A percentile compares a stretch with the other conserved stretches of the same genome.
These are phyloP conservation scores for Saccostrea glomerata DNA, from an alignment of 1,140 invertebrate species.

Conservation along the genomic window DNA sequence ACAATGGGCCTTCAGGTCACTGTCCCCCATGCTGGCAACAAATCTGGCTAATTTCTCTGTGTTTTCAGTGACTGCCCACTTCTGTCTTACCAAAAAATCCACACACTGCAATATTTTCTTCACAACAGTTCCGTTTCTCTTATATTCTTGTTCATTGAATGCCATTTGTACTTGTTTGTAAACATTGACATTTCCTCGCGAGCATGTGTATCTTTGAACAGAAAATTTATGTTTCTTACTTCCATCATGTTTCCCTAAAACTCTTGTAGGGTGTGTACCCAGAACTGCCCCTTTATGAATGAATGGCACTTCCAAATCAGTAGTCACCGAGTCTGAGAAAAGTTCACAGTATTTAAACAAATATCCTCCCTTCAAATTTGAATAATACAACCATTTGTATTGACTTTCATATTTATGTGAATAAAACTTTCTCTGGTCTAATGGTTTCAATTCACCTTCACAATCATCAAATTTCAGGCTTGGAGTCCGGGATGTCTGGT, in stretches of 20 bases:
- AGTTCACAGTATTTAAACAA: slow-evolving; percentile 49
- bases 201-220: neutral
- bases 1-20: slow-evolving; percentile 17
- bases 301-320: no score
- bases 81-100: slow-evolving; percentile 13
- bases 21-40: slow-evolving; percentile 35
- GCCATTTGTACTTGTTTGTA: slow-evolving; percentile 11
- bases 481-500: no score
- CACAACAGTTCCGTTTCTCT: slow-evolving; percentile 18
- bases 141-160: neutral
- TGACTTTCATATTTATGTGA: neutral
- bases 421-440: neutral
- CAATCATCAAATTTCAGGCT: no score
- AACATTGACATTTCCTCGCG: neutral
- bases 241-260: slow-evolving; percentile 49
- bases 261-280: slow-evolving; percentile 48
- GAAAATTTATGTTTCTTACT: slow-evolving; percentile 42
- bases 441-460: neutral
- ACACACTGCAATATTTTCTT: slow-evolving; percentile 17
- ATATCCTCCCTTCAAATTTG: slow-evolving; percentile 35
- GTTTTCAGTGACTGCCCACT: slow-evolving; percentile 26
- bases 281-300: slow-evolving; percentile 4
- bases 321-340: neutral
- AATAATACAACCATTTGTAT: neutral
- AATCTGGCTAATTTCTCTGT: slow-evolving; percentile 5